Percentiles rank a stretch among this genome's conserved stretches.
phyloP scores from a whole-genome alignment of 2,888 invertebrate species.

The Petrophora chlorosata region DNA sequence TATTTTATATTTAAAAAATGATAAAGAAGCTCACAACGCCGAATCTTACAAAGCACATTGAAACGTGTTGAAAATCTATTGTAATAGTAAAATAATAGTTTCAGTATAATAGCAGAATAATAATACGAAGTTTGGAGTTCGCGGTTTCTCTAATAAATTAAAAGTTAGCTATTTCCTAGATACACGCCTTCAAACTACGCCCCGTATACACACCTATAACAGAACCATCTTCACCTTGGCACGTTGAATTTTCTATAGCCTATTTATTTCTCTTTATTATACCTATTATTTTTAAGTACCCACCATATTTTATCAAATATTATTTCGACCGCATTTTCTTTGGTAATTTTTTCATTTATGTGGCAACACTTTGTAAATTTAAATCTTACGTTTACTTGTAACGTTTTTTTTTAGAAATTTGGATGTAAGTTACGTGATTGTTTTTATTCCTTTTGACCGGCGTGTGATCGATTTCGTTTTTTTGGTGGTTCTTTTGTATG shows the following conservation, averaged over 20 bases:
- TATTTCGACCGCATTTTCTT: conserved; percentile 45
- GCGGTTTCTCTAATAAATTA: conserved; percentile 50
- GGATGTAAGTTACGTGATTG: conserved; percentile 22
- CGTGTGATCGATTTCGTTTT: conserved; percentile 56
- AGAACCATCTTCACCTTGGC: conserved; percentile 51
- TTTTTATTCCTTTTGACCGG: conserved; percentile 40
- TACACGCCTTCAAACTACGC: conserved; percentile 59
- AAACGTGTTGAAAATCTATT: conserved; percentile 40
- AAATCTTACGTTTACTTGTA: conserved; percentile 33
- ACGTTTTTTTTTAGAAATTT: conserved; percentile 42
- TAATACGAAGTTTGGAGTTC: conserved; percentile 50
- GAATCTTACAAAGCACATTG: conserved; percentile 38
- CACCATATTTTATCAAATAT: conserved; percentile 57
- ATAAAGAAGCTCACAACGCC: conserved; percentile 33
- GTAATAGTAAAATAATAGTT: conserved; percentile 58
- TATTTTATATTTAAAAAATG: conserved; percentile 41
- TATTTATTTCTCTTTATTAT: conserved; percentile 41
- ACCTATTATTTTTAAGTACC: conserved; percentile 43
- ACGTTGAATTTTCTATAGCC: conserved; percentile 46
- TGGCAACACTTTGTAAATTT: conserved; percentile 44
- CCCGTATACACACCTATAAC: conserved; percentile 48
- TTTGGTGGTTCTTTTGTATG: conserved; percentile 66
- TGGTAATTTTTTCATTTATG: conserved; percentile 48
- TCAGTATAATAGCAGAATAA: conserved; percentile 42
- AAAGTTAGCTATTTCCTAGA: conserved; percentile 46